phyloP scores from a whole-genome alignment of 2,888 invertebrate genomes.

The Drepanosiphum platanoidis region DNA sequence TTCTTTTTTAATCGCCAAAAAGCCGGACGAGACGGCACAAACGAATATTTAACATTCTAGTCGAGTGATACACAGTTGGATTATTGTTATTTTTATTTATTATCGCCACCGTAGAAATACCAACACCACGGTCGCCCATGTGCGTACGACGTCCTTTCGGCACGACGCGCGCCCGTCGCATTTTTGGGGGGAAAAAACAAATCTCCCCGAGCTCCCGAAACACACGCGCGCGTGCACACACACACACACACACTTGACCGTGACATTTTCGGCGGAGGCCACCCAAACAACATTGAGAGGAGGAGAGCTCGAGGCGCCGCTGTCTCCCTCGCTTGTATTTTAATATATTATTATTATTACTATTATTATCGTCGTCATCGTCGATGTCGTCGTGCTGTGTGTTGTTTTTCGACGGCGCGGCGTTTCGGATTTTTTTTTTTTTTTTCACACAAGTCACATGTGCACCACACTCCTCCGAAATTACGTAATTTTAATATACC shows the following conservation, averaged over 20 bases:
- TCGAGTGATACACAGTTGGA: no score
- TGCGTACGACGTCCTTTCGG: not conserved
- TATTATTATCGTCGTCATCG: not conserved
- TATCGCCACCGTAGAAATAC: not conserved
- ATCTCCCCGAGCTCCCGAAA: not conserved
- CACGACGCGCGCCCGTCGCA: not conserved
- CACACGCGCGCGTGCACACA: not conserved
- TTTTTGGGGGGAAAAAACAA: not conserved
- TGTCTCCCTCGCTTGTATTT: not conserved
- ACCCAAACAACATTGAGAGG: constrained; percentile 20
- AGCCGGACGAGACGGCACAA: no score
- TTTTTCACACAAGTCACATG: not conserved
- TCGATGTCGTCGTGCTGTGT: not conserved
- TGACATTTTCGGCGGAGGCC: constrained; percentile 55
- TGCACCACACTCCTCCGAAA: constrained; percentile 12
- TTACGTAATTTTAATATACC: constrained; percentile 30
- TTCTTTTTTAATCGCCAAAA: no score
- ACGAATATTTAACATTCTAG: no score
- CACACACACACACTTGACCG: constrained; percentile 26
- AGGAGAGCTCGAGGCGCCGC: not conserved
- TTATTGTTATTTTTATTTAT: no score
- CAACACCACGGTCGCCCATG: not conserved
- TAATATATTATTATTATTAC: constrained; percentile 1
- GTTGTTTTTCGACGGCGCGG: not conserved
- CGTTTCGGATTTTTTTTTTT: constrained; percentile 21